phyloP scores from a whole-genome alignment of 2,797 vertebrate species.

The Enteromius thamalakanensis region DNA sequence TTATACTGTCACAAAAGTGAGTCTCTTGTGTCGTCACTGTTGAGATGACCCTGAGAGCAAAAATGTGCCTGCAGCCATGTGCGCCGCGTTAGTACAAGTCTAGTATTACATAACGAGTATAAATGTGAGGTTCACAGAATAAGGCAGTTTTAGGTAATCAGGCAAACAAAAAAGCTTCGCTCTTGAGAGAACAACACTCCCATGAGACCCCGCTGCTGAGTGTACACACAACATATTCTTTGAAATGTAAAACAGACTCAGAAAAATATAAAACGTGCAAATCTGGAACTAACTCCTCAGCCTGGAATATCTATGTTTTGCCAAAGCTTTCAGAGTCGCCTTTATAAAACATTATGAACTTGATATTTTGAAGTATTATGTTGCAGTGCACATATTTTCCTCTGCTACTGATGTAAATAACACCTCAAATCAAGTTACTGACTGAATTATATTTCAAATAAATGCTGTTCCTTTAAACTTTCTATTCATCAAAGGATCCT shows the following conservation, averaged over 20 bases:
- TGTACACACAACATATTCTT: neutral
- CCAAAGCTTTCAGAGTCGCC: neutral
- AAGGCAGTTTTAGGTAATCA: slow-evolving; percentile 3
- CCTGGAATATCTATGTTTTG: neutral
- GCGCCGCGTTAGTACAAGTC: neutral
- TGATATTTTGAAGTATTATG: neutral
- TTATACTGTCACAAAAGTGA: slow-evolving; percentile 7
- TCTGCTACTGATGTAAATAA: neutral
- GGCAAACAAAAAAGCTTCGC: neutral
- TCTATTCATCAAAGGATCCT: neutral
- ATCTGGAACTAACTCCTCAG: neutral
- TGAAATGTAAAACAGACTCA: slow-evolving; percentile 2
- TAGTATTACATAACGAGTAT: neutral
- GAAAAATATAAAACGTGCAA: neutral
- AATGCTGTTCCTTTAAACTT: neutral
- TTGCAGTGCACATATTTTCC: neutral
- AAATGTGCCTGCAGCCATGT: neutral
- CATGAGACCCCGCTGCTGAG: neutral
- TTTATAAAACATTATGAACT: neutral
- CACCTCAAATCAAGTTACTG: neutral
- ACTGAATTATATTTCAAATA: neutral
- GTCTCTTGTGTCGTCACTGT: slow-evolving; percentile 6
- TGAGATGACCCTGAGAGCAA: slow-evolving; percentile 11
- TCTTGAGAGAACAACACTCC: neutral
- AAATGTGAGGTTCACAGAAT: neutral